Evolutionary conservation across 2,888 invertebrate genomes (phyloP), one percentile per base, ranked within the genome.

Genomic region (Amiota minor): DNA sequence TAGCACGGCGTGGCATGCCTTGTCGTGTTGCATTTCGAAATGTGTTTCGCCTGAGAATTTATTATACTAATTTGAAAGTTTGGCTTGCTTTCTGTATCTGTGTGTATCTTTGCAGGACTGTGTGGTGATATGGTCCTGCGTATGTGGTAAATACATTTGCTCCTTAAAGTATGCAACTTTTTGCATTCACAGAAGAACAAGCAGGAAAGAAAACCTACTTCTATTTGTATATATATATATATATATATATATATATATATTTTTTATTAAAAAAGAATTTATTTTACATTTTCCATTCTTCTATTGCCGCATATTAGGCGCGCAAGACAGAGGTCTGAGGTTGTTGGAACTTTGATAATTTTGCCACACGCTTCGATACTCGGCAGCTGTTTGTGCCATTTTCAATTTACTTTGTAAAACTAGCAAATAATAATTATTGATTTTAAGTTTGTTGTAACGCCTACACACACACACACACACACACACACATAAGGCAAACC

Each of bases 31-130:
- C 72, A 73, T 81, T 83, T 86, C 82, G 80, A 83, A 35, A 83
- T 83, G 81, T 85, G 81, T 80, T 62, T 75, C 81, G 79, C 78
- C 6, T 77, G 76, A 79, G 84, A 85, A 88, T 88, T 88, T 88
- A 88, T 88, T 83, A 82, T 79, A 79, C 86, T 87, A 87, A 88
- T 88, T 88, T 88, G 82, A 88, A 82, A 84, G 82, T 80, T 81
- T 85, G 77, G 73, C 71, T 73, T 67, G 65, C 65, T 49, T 47
- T 67, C n/a, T 53, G 20, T 59, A 18, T 59, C 18, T 62, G 62
- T 23, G 35, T 45, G 45, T 62, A 53, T 68, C 46, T 11, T 68
- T 3, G 67, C 18, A 50, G n/a, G 53, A 53, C 14, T n/a, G n/a
- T 62, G 71, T 35, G 35, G 35, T 35, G 35, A 35, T 35, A 8